Conservation (phyloP, 2,113 vertebrate species). For the Corvus hawaiiensis region DNA sequence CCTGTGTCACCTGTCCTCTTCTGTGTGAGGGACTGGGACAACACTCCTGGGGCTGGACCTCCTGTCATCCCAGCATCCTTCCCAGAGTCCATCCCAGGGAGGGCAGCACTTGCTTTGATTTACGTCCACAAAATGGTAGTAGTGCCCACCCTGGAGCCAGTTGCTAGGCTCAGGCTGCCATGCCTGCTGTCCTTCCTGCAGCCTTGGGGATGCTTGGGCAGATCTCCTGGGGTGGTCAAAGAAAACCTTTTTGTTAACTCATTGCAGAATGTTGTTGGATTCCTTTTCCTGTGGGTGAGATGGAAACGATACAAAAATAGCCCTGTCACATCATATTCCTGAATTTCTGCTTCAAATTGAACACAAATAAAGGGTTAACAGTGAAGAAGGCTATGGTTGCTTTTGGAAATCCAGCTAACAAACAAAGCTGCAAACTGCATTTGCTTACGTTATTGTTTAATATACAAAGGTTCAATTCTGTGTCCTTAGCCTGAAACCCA, state of each 20-base stretch:
- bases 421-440: background rate
- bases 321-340: background rate
- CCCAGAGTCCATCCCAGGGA: background rate
- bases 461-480: background rate
- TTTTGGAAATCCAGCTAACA: background rate
- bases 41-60: background rate
- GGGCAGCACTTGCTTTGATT: background rate
- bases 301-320: background rate
- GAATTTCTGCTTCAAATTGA: background rate
- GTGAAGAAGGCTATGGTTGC: background rate
- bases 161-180: background rate
- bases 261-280: background rate
- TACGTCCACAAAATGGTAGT: background rate
- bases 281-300: background rate
- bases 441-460: conserved; percentile 1
- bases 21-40: rapidly evolving
- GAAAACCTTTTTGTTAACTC: background rate
- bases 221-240: background rate
- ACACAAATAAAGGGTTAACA: background rate
- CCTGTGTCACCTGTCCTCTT: background rate
- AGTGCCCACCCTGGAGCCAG: background rate
- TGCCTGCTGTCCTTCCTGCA: background rate
- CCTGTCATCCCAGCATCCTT: rapidly evolving
- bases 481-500: background rate
- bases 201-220: rapidly evolving